Evolutionary conservation across 2,888 invertebrate species (phyloP), one percentile per base, ranked within the genome.

Genomic region (Aphodius granarius): DNA sequence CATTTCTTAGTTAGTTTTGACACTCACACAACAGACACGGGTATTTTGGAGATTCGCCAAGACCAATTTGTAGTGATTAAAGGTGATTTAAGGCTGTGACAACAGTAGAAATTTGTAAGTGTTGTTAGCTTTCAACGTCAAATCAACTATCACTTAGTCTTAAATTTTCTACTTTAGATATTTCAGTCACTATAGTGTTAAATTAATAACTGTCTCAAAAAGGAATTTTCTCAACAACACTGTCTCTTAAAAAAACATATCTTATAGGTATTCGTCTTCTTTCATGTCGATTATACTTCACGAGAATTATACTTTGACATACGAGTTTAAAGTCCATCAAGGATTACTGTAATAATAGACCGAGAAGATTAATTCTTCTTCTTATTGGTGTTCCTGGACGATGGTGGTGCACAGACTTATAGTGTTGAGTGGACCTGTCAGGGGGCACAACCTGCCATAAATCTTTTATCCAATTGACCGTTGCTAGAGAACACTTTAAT

Each of bases 361-460:
- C 13, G 43, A 43, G 43, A 43, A 43, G 43, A 43, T 43, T 43
- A 43, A 43, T 43, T 43, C 43, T 43, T 43, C 9, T 43, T 43
- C 43, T 43, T 43, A 43, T 43, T 43, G 43, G 43, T 9, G 4
- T 43, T 43, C 43, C 9, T 1, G 6, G 43, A 6, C 13, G 9
- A 43, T n/a, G 43, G 21, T 68, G 68, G 68, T 68, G 68, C 22
- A 68, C n/a, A n/a, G n/a, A 22, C 20, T 68, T 20, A 68, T 20
- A 19, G 66, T 19, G 68, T 20, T 21, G 68, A 68, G 22, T 68
- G 22, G 68, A 9, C 21, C 22, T 68, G 43, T 43, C 43, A 21
- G 68, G 16, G 68, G 68, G 68, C 68, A 68, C 22, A 18, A 21
- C 13, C 68, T n/a, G 20, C 21, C 68, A 22, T 68, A 68, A 68